These are phyloP conservation scores for Mechanitis messenoides DNA, from an alignment of 2,888 invertebrate species.

Conservation along the genomic window DNA sequence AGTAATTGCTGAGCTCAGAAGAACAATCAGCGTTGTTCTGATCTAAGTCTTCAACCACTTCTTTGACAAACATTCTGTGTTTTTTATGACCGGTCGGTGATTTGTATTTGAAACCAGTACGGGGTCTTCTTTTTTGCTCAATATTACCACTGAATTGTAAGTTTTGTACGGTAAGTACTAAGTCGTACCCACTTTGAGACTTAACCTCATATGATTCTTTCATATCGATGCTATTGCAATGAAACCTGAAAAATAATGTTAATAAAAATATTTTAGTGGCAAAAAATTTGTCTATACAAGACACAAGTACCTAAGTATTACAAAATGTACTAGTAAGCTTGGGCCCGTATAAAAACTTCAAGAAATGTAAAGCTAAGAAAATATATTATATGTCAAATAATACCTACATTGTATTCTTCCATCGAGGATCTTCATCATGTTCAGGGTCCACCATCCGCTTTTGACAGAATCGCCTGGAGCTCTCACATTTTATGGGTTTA, in stretches of 20 bases:
- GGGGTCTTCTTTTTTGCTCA: constrained; percentile 45
- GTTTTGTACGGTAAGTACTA: constrained; percentile 63
- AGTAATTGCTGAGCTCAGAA: constrained; percentile 55
- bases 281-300: too few relatives aligned
- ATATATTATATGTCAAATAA: constrained; percentile 22
- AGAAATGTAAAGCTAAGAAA: not conserved
- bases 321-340: too few relatives aligned
- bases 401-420: constrained; percentile 50
- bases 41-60: constrained; percentile 46
- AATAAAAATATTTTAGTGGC: not conserved
- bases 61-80: constrained; percentile 67
- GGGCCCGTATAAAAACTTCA: too few relatives aligned
- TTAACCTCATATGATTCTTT: constrained; percentile 33
- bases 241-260: constrained; percentile 42
- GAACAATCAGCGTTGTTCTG: constrained; percentile 43
- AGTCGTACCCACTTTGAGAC: constrained; percentile 39
- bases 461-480: constrained; percentile 62
- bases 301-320: too few relatives aligned
- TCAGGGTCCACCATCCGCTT: constrained; percentile 60
- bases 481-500: constrained; percentile 35
- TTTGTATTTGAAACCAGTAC: constrained; percentile 64
- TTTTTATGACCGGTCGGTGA: constrained; percentile 41
- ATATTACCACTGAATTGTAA: constrained; percentile 57
- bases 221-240: constrained; percentile 34
- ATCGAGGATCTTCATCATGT: constrained; percentile 59